Conservation (phyloP, 2,797 vertebrate species). For the Hoplostethus atlanticus region DNA sequence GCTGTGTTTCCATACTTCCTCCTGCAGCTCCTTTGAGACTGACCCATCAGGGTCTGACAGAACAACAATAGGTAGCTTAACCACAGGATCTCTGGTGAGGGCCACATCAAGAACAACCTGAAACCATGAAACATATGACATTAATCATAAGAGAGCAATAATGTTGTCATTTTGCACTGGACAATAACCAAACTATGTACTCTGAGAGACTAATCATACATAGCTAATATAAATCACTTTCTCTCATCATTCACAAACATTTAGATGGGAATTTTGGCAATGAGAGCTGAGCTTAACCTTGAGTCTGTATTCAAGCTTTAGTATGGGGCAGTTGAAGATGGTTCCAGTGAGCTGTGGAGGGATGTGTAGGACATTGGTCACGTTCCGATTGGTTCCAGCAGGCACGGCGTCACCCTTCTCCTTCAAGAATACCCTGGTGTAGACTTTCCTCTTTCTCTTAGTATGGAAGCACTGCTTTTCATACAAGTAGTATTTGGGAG, state of each 20-base stretch:
- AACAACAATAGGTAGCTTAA: no score
- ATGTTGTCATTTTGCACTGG: no score
- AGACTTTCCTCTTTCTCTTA: background rate
- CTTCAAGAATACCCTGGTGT: constrained; percentile 77
- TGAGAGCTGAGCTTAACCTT: background rate
- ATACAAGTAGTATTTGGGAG: constrained; percentile 88
- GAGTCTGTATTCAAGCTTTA: constrained; percentile 6
- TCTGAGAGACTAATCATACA: no score
- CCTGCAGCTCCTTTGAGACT: no score
- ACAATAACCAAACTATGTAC: no score
- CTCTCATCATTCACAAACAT: background rate
- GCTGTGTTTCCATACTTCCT: no score
- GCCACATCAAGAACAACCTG: no score
- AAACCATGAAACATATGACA: no score
- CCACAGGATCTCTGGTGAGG: no score
- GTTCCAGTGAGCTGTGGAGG: background rate
- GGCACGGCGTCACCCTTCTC: constrained; percentile 82
- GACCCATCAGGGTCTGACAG: no score
- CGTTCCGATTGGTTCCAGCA: background rate
- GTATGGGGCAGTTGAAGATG: constrained; percentile 2
- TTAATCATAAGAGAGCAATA: no score
- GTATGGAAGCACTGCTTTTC: constrained; percentile 81
- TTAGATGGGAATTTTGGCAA: background rate
- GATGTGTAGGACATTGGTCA: background rate
- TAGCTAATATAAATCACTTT: background rate